A percentile compares a stretch with the other conserved stretches of the same genome.
Conservation (phyloP, 1,140 invertebrate genomes). For the Diorhabda elongata region DNA sequence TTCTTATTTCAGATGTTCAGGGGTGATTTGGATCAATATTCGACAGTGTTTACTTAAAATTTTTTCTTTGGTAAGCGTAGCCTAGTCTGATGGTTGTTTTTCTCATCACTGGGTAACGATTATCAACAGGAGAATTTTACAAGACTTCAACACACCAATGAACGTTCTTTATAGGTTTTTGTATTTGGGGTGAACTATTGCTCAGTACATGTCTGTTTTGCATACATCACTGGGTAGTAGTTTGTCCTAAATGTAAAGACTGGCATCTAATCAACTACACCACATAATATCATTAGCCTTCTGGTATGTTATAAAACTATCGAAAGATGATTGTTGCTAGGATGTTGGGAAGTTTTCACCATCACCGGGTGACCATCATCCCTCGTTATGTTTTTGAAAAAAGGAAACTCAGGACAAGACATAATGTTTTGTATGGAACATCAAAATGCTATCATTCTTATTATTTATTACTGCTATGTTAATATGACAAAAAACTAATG, state of each 20-base stretch:
- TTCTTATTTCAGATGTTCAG: too few species aligned
- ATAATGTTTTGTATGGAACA: too few species aligned
- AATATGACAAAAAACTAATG: too few species aligned
- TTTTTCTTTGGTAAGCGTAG: conserved; percentile 15
- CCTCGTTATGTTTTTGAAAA: neutral
- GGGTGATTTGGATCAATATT: too few species aligned
- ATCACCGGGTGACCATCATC: conserved; percentile 40
- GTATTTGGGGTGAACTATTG: conserved; percentile 8
- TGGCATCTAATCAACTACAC: neutral
- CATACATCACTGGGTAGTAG: conserved; percentile 23
- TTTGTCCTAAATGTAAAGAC: conserved; percentile 11
- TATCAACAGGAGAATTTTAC: conserved; percentile 2
- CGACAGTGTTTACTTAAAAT: neutral
- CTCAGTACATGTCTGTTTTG: conserved; percentile 4
- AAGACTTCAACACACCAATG: too few species aligned
- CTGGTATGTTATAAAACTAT: too few species aligned
- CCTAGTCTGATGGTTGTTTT: conserved; percentile 22
- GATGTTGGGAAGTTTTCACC: conserved; percentile 20
- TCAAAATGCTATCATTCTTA: too few species aligned
- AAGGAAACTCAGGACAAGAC: too few species aligned
- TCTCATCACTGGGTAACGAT: conserved; percentile 25
- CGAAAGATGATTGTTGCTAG: conserved; percentile 23
- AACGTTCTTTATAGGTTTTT: conserved; percentile 3
- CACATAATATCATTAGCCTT: too few species aligned
- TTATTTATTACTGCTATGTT: too few species aligned